These are phyloP conservation scores for Oostethus manadensis DNA, from an alignment of 2,113 vertebrate species.

Conservation along the genomic window DNA sequence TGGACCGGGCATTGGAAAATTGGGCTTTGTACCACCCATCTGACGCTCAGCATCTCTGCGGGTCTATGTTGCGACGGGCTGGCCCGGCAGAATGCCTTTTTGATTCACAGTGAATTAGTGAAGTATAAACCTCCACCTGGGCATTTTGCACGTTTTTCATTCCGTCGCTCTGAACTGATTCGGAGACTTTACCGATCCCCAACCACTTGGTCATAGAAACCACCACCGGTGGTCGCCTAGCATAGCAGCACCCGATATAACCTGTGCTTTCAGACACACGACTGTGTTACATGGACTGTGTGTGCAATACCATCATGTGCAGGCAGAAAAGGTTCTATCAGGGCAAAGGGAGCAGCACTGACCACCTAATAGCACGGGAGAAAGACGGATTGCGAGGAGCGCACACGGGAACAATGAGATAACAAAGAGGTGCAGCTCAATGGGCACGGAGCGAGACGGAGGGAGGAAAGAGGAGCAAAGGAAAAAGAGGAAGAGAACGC, in stretches of 20 bases:
- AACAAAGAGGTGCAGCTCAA: conserved; percentile 20
- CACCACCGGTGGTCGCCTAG: too few species aligned
- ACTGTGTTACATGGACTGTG: not conserved
- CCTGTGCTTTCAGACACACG: not conserved
- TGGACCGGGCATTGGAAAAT: too few species aligned
- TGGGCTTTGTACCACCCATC: too few species aligned
- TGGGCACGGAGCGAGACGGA: conserved; percentile 13
- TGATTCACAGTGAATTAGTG: too few species aligned
- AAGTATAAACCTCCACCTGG: too few species aligned
- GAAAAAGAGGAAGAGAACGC: conserved; percentile 34
- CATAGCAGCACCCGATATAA: not conserved
- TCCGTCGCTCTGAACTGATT: too few species aligned
- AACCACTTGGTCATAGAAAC: too few species aligned
- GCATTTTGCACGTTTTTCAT: too few species aligned
- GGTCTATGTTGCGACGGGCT: too few species aligned
- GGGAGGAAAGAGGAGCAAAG: conserved; percentile 20
- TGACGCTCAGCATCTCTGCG: too few species aligned
- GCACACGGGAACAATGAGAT: conserved; percentile 46
- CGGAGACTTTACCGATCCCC: too few species aligned
- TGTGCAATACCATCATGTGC: conserved; percentile 1
- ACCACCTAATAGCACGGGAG: conserved; percentile 23
- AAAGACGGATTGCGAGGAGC: conserved; percentile 31
- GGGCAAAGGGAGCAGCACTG: conserved; percentile 10
- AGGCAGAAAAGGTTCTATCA: conserved; percentile 7
- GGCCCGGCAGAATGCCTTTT: too few species aligned